Percentiles rank a stretch among this genome's conserved stretches.
phyloP scores from a whole-genome alignment of 2,888 invertebrate genomes.

The Leucoma salicis region DNA sequence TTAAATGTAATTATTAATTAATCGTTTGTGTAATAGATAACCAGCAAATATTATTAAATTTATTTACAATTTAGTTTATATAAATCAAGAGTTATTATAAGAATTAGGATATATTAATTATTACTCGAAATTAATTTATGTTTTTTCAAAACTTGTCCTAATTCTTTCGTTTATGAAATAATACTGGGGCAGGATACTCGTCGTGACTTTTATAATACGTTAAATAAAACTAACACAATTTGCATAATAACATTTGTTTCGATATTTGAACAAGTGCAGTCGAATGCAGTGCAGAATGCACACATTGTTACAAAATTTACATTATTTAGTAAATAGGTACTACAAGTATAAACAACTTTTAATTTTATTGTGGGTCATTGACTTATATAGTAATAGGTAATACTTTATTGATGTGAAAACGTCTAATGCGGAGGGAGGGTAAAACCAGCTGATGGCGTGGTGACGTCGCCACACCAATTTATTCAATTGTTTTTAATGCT shows the following conservation, averaged over 20 bases:
- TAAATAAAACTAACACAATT: neutral
- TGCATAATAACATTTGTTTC: conserved; percentile 2
- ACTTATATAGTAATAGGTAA: conserved; percentile 5
- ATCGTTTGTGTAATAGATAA: too few relatives aligned
- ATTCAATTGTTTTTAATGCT: too few relatives aligned
- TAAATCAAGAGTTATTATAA: too few relatives aligned
- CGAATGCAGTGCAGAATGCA: conserved; percentile 10
- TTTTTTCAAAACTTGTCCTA: neutral
- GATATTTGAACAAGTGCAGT: conserved; percentile 35
- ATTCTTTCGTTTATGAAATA: neutral
- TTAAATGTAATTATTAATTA: too few relatives aligned
- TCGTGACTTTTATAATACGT: neutral
- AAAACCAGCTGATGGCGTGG: too few relatives aligned
- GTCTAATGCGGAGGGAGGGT: too few relatives aligned
- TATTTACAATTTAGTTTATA: too few relatives aligned
- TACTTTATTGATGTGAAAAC: too few relatives aligned
- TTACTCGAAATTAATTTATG: neutral
- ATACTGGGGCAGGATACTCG: too few relatives aligned
- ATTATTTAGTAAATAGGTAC: conserved; percentile 22
- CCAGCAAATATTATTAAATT: too few relatives aligned
- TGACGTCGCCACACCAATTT: too few relatives aligned
- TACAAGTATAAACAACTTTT: conserved; percentile 14
- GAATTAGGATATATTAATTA: neutral
- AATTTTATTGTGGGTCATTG: conserved; percentile 20
- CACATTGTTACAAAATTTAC: conserved; percentile 22